phyloP scores from a whole-genome alignment of 2,113 vertebrate genomes.

The Excalfactoria chinensis region DNA sequence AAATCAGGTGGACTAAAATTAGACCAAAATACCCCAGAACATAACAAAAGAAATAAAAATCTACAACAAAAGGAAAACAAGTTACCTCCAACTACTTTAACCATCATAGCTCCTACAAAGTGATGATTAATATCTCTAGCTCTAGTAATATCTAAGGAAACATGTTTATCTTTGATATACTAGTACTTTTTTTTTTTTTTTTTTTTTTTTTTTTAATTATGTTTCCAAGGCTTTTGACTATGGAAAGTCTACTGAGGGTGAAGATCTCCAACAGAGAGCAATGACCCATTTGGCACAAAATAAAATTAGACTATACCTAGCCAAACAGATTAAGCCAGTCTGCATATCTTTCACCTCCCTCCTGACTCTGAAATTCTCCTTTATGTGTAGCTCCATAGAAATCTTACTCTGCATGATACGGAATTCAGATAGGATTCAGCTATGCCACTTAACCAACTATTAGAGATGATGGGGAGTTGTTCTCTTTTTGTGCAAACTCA shows the following conservation, averaged over 20 bases:
- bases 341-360: neutral
- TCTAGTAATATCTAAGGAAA: neutral
- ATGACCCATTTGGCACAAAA: neutral
- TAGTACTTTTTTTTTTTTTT: neutral
- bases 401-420: neutral
- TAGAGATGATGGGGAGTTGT: neutral
- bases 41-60: neutral
- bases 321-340: neutral
- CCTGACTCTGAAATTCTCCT: neutral
- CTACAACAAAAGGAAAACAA: neutral
- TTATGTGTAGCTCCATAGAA: neutral
- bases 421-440: neutral
- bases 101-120: neutral
- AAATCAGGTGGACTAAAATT: neutral
- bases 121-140: neutral
- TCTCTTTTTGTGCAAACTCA: neutral
- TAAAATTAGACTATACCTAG: neutral
- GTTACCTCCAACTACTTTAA: neutral
- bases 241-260: neutral
- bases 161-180: neutral
- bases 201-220: neutral
- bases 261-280: neutral
- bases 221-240: neutral
- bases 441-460: neutral
- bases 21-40: no score